These are phyloP conservation scores for Nemotelus nigrinus DNA, from an alignment of 2,888 invertebrate species.

Conservation along the genomic window DNA sequence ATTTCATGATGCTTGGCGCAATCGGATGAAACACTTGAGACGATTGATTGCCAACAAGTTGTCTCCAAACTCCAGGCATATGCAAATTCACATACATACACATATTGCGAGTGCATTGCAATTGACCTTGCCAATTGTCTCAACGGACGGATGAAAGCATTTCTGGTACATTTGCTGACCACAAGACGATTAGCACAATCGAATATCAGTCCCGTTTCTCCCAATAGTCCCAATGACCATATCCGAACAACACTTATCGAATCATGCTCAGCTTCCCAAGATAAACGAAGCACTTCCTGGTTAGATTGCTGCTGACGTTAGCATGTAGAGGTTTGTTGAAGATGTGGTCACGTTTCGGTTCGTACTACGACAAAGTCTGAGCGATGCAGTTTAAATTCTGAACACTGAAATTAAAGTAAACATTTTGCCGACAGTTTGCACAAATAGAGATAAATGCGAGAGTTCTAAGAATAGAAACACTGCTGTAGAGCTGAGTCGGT, in stretches of 20 bases:
- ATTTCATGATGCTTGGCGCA: constrained; percentile 4
- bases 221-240: background rate
- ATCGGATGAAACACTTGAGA: constrained; percentile 24
- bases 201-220: background rate
- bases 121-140: constrained; percentile 9
- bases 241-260: constrained; percentile 8
- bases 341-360: constrained; percentile 16
- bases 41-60: constrained; percentile 2
- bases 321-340: background rate
- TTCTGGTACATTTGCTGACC: constrained; percentile 1
- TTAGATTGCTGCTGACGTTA: background rate
- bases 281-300: constrained; percentile 33
- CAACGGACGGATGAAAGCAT: background rate
- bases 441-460: background rate
- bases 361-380: background rate
- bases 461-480: background rate
- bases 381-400: background rate
- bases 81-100: too few species aligned
- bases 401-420: constrained; percentile 3
- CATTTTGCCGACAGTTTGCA: background rate
- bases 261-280: background rate
- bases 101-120: background rate
- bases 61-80: background rate
- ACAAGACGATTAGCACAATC: constrained; percentile 17
- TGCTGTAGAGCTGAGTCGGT: background rate